phyloP scores from a whole-genome alignment of 2,113 vertebrate species.

The Solenodon paradoxus region DNA sequence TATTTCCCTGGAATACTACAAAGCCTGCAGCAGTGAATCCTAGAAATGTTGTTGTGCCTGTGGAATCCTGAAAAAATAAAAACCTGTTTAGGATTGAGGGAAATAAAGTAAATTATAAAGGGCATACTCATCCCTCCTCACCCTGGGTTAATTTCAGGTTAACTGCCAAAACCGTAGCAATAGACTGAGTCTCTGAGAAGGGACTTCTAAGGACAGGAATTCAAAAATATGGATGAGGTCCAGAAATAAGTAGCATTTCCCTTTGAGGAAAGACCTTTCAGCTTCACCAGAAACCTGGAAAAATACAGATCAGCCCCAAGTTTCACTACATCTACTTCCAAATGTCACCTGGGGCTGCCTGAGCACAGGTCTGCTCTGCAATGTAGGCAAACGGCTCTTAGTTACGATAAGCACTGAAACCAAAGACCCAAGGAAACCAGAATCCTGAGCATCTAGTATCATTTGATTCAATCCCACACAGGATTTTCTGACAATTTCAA shows the following conservation, averaged over 20 bases:
- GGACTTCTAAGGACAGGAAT: neutral
- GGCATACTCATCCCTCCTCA: neutral
- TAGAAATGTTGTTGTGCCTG: conserved; percentile 94
- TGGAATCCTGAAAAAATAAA: conserved; percentile 88
- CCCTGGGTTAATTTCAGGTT: neutral
- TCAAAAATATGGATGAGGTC: neutral
- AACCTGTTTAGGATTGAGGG: conserved; percentile 22
- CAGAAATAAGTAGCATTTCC: neutral
- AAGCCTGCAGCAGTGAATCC: conserved; percentile 97
- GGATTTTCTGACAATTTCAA: neutral
- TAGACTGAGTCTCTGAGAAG: neutral
- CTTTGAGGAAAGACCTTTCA: neutral
- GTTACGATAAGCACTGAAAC: neutral
- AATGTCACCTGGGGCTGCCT: neutral
- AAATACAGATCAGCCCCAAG: neutral
- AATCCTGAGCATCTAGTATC: neutral
- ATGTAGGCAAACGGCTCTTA: neutral
- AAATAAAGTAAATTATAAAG: neutral
- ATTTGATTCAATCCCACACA: neutral
- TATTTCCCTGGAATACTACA: conserved; percentile 99
- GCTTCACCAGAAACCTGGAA: neutral
- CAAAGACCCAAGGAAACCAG: neutral
- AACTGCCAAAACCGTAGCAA: neutral
- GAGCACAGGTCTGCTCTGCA: neutral
- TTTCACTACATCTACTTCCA: neutral